Evolutionary conservation across 2,113 vertebrate species (phyloP), one percentile per base, ranked within the genome.

Genomic region (Megaleporinus macrocephalus): DNA sequence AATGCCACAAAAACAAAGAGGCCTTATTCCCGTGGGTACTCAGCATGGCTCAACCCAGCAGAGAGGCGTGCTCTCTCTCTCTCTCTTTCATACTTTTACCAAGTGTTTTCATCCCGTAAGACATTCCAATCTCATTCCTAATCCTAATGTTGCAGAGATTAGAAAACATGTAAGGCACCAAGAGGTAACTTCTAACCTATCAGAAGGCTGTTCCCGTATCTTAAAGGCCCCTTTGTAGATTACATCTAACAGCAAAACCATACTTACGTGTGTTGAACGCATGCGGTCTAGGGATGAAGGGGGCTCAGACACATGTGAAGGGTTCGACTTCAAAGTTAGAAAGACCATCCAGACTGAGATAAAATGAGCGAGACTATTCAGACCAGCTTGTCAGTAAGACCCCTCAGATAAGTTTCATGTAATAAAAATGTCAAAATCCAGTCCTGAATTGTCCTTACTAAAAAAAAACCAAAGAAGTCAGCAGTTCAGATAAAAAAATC

Each of bases 1-100:
- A 53, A 74, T 80, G 68, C 30, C 73, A 65, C 79, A 84, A 51
- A 84, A 83, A 84, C 51, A 79, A 51, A 79, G 30, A 27, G 53
- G 33, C 70, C 33, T 51, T 68, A 41, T 79, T 84, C 51, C 53
- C 61, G 47, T 68, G 41, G 44, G 62, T 18, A 13, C 27, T 22
- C 13, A 36, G 70, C 47, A 61, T 41, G 41, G 12, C 53, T 33
- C 18, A 26, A 51, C 62, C 27, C 44, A 11, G 36, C 61, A 72
- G 78, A 71, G 77, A 53, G 65, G 53, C 65, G 22, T 16, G 22
- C 59, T 59, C 24, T 59, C 55, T 63, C 57, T 59, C 24, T 71
- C 55, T 63, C 69, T 30, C 51, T 36, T 72, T 30, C 22, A 44
- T 44, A 44, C 59, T 53, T 55, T 51, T 15, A 44, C n/a, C n/a